These are phyloP conservation scores for Galeopsomyia nigrocyanea DNA, from an alignment of 2,888 invertebrate genomes.

Conservation along the genomic window DNA sequence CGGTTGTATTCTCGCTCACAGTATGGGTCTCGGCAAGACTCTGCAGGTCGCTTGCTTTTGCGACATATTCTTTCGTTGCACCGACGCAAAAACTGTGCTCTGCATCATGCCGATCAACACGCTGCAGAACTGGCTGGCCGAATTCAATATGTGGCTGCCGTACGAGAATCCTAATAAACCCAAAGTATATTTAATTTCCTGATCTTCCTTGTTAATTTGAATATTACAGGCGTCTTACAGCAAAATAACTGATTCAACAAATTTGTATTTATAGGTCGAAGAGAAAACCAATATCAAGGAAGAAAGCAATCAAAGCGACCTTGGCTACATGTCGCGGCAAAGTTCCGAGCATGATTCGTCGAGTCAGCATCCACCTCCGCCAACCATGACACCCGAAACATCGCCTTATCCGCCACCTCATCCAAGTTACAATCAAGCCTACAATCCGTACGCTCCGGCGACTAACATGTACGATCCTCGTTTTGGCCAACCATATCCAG, in stretches of 20 bases:
- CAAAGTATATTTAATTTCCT: slow-evolving; percentile 37
- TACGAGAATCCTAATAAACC: slow-evolving; percentile 71
- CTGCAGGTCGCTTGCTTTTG: slow-evolving; percentile 95
- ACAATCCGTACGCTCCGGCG: slow-evolving; percentile 50
- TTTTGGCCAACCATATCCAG: slow-evolving; percentile 35
- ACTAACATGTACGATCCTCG: slow-evolving; percentile 44
- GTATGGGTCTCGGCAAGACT: slow-evolving; percentile 99
- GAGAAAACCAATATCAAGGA: slow-evolving; percentile 57
- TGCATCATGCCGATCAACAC: slow-evolving; percentile 99
- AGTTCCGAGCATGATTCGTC: slow-evolving; percentile 51
- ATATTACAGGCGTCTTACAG: too few relatives aligned
- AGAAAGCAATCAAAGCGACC: slow-evolving; percentile 61
- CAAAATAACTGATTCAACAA: background rate
- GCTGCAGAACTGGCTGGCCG: slow-evolving; percentile 96
- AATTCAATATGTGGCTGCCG: slow-evolving; percentile 98
- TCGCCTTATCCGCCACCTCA: slow-evolving; percentile 53
- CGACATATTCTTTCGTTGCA: slow-evolving; percentile 94
- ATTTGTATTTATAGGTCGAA: slow-evolving; percentile 30
- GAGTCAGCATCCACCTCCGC: slow-evolving; percentile 56
- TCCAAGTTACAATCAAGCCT: slow-evolving; percentile 56
- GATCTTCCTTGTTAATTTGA: background rate
- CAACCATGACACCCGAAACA: slow-evolving; percentile 55
- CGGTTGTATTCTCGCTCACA: slow-evolving; percentile 98
- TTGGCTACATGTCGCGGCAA: slow-evolving; percentile 60
- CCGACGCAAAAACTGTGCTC: slow-evolving; percentile 88